Evolutionary conservation across 2,888 invertebrate species (phyloP), one percentile per base, ranked within the genome.

Genomic region (Trisateles emortualis): DNA sequence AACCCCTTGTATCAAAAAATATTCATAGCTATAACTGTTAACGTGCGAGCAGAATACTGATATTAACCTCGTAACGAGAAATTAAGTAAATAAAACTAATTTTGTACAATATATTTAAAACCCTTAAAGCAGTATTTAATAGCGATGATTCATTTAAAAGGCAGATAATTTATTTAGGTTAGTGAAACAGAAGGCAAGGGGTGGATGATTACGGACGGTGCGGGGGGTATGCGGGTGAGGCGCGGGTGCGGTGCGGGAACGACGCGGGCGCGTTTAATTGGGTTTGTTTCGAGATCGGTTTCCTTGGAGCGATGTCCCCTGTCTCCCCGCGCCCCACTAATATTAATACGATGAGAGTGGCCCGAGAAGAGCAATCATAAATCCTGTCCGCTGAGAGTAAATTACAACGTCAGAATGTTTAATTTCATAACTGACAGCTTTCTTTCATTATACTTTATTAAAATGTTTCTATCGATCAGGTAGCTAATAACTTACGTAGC

Each of bases 281-380:
- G 73, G 73, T 78, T 78, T 77, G 74, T 76, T 79, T 74, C 69
- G 71, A 74, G 73, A 76, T 76, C 68, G 66, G 72, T 73, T 70
- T 70, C 65, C 62, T 69, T 55, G 42, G 53, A 69, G 55, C 60
- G 44, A 60, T 68, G 68, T 65, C 57, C 58, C 52, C 64, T 57
- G 68, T 63, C 54, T 55, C 53, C 59, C 64, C 48, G 57, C 48
- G 57, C 54, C 59, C 44, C 59, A 60, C 66, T 68, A 71, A 73
- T 78, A 80, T 77, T 78, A 77, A 77, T 78, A 74, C 65, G 66
- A 59, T 55, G 64, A 66, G 64, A 72, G 72, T 66, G 62, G 59
- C 65, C 64, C 61, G 56, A 67, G 66, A 71, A 68, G 67, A 73
- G 68, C 67, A 76, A 76, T 80, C 73, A 80, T 78, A 81, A 81